Percentiles rank a stretch among this genome's conserved stretches.
Evolutionary conservation across 2,888 invertebrate genomes (phyloP).

Genomic region (Mythimna albipuncta): DNA sequence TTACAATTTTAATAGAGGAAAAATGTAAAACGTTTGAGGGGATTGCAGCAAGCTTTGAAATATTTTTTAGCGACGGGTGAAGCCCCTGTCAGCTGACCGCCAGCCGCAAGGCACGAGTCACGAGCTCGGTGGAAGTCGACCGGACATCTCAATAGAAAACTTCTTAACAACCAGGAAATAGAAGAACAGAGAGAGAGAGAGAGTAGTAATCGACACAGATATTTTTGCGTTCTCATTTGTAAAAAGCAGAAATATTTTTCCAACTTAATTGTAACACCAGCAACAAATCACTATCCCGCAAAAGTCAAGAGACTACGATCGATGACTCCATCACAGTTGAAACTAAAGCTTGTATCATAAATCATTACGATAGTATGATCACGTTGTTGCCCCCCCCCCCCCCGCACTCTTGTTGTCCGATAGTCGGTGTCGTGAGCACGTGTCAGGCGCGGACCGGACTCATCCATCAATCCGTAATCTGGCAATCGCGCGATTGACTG

Average conservation of each 20-base stretch:
- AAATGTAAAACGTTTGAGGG: neutral
- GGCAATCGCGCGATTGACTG: slow-evolving; percentile 28
- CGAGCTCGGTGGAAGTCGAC: too few relatives aligned
- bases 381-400: neutral
- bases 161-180: neutral
- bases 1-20: slow-evolving; percentile 24
- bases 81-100: neutral
- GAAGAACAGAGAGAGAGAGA: neutral
- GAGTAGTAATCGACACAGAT: neutral
- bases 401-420: neutral
- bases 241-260: neutral
- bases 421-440: neutral
- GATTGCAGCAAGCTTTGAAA: neutral
- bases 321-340: neutral
- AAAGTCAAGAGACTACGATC: neutral
- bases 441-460: slow-evolving; percentile 22
- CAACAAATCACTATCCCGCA: too few relatives aligned
- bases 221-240: neutral
- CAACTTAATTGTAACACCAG: too few relatives aligned
- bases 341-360: neutral
- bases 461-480: slow-evolving; percentile 58
- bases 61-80: neutral
- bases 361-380: neutral
- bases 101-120: neutral
- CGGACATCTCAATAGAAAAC: neutral